Percentiles rank a stretch among this genome's conserved stretches.
phyloP scores from a whole-genome alignment of 2,888 invertebrate genomes.

The Cheilosia soror region DNA sequence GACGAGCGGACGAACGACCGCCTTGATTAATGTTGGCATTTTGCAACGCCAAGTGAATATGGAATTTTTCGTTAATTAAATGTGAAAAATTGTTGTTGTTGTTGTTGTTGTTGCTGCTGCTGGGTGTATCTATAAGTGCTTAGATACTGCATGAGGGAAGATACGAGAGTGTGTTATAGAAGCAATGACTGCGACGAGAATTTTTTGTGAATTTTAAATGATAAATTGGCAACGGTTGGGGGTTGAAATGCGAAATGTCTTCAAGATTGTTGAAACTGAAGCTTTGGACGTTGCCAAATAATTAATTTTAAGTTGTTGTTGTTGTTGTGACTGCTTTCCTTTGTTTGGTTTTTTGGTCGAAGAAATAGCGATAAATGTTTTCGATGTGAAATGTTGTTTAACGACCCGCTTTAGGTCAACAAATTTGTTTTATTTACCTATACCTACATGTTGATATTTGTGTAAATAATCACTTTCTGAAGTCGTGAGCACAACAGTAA shows the following conservation, averaged over 20 bases:
- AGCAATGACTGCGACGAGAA: slow-evolving; percentile 1
- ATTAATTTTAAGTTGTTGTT: slow-evolving; percentile 37
- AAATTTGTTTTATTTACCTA: neutral
- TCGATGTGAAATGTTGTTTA: slow-evolving; percentile 31
- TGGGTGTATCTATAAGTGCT: slow-evolving; percentile 24
- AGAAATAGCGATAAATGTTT: slow-evolving; percentile 33
- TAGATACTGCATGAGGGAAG: slow-evolving; percentile 22
- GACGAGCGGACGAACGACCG: slow-evolving; percentile 57
- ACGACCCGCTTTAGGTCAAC: slow-evolving; percentile 23
- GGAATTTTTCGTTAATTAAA: slow-evolving; percentile 72
- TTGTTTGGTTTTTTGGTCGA: neutral
- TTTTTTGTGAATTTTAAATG: neutral
- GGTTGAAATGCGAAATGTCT: slow-evolving; percentile 69
- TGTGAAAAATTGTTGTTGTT: slow-evolving; percentile 53
- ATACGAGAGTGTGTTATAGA: neutral
- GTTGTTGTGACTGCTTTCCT: neutral
- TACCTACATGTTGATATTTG: neutral
- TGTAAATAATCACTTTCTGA: neutral
- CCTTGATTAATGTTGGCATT: slow-evolving; percentile 75
- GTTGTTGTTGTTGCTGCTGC: neutral
- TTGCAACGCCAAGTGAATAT: slow-evolving; percentile 69
- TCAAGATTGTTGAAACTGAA: slow-evolving; percentile 68
- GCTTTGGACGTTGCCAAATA: slow-evolving; percentile 50
- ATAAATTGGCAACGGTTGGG: slow-evolving; percentile 54
- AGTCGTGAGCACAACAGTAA: neutral